phyloP scores from a whole-genome alignment of 2,888 invertebrate species.

The Pemphredon lugubris region DNA sequence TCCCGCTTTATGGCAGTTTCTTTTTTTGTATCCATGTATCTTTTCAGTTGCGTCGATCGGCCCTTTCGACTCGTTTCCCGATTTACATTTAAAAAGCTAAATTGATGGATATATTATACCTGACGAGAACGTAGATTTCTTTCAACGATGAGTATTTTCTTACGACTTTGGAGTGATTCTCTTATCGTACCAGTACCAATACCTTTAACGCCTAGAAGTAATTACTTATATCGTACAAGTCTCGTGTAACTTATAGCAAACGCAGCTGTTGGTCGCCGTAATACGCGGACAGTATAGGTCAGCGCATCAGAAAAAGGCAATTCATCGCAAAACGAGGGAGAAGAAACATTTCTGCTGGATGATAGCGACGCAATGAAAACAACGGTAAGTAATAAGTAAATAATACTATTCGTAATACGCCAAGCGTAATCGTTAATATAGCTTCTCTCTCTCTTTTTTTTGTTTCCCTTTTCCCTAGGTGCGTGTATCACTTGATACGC shows the following conservation, averaged over 20 bases:
- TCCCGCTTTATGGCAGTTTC: constrained; percentile 40
- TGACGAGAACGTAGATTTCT: constrained; percentile 3
- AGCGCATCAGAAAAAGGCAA: constrained; percentile 48
- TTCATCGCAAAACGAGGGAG: constrained; percentile 16
- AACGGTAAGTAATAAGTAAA: constrained; percentile 31
- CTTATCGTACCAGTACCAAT: constrained; percentile 36
- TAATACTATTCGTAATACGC: constrained; percentile 45
- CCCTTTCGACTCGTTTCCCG: constrained; percentile 8
- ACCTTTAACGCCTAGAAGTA: constrained; percentile 33
- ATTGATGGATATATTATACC: constrained; percentile 26
- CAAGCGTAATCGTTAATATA: constrained; percentile 29
- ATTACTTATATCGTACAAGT: constrained; percentile 57
- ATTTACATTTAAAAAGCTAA: constrained; percentile 11
- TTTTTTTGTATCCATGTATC: not conserved
- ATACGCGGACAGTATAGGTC: constrained; percentile 51
- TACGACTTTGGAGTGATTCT: constrained; percentile 30
- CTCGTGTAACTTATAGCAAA: constrained; percentile 51
- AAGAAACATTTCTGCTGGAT: constrained; percentile 14
- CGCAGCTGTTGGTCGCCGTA: constrained; percentile 45
- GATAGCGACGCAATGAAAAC: constrained; percentile 23
- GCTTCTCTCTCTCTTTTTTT: constrained; percentile 16
- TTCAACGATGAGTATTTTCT: constrained; percentile 14
- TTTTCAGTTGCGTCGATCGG: too few relatives aligned
- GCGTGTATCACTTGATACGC: not conserved
- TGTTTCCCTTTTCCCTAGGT: constrained; percentile 1